These are phyloP conservation scores for Helicoverpa zea DNA, from an alignment of 1,140 invertebrate species.

Conservation along the genomic window DNA sequence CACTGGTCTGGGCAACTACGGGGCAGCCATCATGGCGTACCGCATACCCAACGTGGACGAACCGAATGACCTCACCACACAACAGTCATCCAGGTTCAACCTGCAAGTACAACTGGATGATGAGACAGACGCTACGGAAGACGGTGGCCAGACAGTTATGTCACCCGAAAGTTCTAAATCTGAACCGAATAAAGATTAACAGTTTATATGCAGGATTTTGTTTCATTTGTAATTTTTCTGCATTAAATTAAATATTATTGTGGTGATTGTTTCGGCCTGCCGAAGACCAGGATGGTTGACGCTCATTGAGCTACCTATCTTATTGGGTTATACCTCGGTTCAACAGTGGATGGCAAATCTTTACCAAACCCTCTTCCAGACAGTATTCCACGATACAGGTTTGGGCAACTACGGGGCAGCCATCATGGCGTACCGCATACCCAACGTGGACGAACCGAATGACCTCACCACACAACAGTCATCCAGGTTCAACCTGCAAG, in stretches of 20 bases:
- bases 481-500: slow-evolving; percentile 71
- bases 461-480: slow-evolving; percentile 64
- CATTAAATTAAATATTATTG: too few species aligned
- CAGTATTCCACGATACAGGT: slow-evolving; percentile 87
- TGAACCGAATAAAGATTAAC: too few species aligned
- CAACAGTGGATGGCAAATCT: too few species aligned
- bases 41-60: slow-evolving; percentile 74
- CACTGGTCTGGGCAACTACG: slow-evolving; percentile 88
- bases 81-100: slow-evolving; percentile 72
- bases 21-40: slow-evolving; percentile 88
- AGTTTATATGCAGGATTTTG: too few species aligned
- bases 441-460: slow-evolving; percentile 66
- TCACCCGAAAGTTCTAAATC: not conserved
- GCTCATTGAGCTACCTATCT: too few species aligned
- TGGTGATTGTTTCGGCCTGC: too few species aligned
- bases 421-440: slow-evolving; percentile 86
- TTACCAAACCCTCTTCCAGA: slow-evolving; percentile 67
- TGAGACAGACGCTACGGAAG: not conserved
- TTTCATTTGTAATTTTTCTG: too few species aligned
- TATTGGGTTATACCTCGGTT: too few species aligned
- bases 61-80: slow-evolving; percentile 58
- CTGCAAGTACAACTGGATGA: slow-evolving; percentile 49
- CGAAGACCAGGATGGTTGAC: too few species aligned
- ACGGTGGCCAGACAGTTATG: too few species aligned
- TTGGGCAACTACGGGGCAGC: slow-evolving; percentile 88